Percentiles rank a stretch among this genome's conserved stretches.
Evolutionary conservation across 2,797 vertebrate species (phyloP).

Genomic region (Syngnathus rostellatus): DNA sequence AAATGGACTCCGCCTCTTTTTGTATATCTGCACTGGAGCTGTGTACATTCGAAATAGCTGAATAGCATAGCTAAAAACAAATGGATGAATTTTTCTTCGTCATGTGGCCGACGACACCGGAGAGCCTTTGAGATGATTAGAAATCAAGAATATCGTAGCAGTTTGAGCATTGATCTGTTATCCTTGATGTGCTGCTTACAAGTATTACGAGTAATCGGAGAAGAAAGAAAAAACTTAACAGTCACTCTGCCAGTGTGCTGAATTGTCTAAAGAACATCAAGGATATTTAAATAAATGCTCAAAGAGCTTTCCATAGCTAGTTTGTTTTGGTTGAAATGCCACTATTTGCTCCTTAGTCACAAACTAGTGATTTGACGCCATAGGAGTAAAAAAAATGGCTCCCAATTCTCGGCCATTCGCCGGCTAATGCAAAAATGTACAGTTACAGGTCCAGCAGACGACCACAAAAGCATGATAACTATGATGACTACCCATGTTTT

Average conservation of each 20-base stretch:
- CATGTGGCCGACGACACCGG: not conserved
- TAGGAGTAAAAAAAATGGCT: not conserved
- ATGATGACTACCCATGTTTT: not conserved
- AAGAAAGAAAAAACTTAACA: too few relatives aligned
- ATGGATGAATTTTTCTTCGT: not conserved
- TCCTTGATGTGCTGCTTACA: not conserved
- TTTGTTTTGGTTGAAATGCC: not conserved
- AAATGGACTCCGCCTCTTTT: conserved; percentile 15
- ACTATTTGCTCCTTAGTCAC: not conserved
- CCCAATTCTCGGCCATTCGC: not conserved
- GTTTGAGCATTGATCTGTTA: not conserved
- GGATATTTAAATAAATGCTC: not conserved
- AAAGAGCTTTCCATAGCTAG: not conserved
- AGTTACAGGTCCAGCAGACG: not conserved
- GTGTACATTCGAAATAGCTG: not conserved
- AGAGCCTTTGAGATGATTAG: not conserved
- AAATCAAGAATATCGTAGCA: not conserved
- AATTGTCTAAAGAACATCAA: not conserved
- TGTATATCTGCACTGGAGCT: conserved; percentile 17
- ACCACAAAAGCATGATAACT: not conserved
- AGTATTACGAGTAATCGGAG: too few relatives aligned
- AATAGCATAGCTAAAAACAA: not conserved
- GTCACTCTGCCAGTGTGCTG: too few relatives aligned
- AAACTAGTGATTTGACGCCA: not conserved
- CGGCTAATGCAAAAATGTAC: not conserved